A percentile compares a stretch with the other conserved stretches of the same genome.
phyloP scores from a whole-genome alignment of 2,797 vertebrate species.

The Fistularia commersonii region DNA sequence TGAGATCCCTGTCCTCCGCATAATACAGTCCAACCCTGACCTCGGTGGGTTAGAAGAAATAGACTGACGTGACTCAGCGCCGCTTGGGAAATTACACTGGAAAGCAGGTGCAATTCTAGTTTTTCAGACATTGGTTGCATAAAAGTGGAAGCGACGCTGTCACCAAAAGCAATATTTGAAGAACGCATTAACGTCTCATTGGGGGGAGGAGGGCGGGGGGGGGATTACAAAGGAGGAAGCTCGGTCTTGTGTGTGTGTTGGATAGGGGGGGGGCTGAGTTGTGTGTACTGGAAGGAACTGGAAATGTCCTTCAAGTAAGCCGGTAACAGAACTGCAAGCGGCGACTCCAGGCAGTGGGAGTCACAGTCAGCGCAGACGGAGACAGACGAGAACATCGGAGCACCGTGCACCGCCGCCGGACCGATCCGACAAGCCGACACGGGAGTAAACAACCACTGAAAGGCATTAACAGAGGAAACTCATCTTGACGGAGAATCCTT shows the following conservation, averaged over 20 bases:
- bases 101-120: neutral
- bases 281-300: conserved; percentile 37
- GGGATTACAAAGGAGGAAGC: conserved; percentile 56
- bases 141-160: conserved; percentile 2
- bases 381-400: conserved; percentile 18
- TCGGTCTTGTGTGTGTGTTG: conserved; percentile 17
- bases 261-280: conserved; percentile 42
- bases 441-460: conserved; percentile 3
- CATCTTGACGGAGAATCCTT: conserved; percentile 26
- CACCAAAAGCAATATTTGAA: conserved; percentile 60
- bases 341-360: conserved; percentile 42
- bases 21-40: conserved; percentile 49
- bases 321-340: conserved; percentile 54
- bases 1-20: conserved; percentile 52
- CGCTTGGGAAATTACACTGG: conserved; percentile 25
- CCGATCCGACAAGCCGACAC: neutral
- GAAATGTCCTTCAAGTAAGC: conserved; percentile 70
- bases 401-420: neutral
- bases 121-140: neutral
- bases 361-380: conserved; percentile 31
- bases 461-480: conserved; percentile 7
- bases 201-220: too few relatives aligned
- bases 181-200: conserved; percentile 62
- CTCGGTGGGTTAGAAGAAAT: conserved; percentile 17
- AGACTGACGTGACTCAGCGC: conserved; percentile 67